Evolutionary conservation across 2,888 invertebrate species (phyloP).

Genomic region (Brenthis ino): DNA sequence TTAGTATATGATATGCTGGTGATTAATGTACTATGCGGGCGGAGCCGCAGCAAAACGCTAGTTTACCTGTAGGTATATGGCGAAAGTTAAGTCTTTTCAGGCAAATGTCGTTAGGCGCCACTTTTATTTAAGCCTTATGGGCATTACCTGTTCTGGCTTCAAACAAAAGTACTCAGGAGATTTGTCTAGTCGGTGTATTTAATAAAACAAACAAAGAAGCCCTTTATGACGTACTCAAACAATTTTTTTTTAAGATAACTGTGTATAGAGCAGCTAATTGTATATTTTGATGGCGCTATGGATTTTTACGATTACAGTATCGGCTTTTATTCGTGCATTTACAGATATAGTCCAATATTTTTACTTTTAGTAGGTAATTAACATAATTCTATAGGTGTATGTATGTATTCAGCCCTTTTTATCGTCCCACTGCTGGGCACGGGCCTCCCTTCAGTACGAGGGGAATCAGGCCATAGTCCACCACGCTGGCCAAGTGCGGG

Average conservation of each 20-base stretch:
- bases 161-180: slow-evolving; percentile 51
- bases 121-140: slow-evolving; percentile 39
- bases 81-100: slow-evolving; percentile 2
- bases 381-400: too few species aligned
- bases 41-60: too few species aligned
- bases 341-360: not conserved
- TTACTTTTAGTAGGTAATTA: too few species aligned
- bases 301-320: not conserved
- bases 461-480: too few species aligned
- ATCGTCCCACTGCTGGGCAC: too few species aligned
- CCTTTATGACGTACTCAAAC: slow-evolving; percentile 32
- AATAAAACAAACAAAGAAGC: slow-evolving; percentile 39
- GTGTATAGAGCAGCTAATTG: not conserved
- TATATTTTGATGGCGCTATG: not conserved
- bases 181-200: slow-evolving; percentile 51
- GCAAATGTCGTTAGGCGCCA: slow-evolving; percentile 37
- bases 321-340: too few species aligned
- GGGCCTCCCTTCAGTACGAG: too few species aligned
- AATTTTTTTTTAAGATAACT: slow-evolving; percentile 16
- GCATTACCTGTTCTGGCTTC: slow-evolving; percentile 49
- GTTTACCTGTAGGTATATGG: slow-evolving; percentile 7
- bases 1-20: too few species aligned
- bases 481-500: too few species aligned
- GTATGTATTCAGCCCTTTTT: too few species aligned
- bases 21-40: too few species aligned